phyloP scores from a whole-genome alignment of 2,797 vertebrate species.

The Chiloscyllium punctatum region DNA sequence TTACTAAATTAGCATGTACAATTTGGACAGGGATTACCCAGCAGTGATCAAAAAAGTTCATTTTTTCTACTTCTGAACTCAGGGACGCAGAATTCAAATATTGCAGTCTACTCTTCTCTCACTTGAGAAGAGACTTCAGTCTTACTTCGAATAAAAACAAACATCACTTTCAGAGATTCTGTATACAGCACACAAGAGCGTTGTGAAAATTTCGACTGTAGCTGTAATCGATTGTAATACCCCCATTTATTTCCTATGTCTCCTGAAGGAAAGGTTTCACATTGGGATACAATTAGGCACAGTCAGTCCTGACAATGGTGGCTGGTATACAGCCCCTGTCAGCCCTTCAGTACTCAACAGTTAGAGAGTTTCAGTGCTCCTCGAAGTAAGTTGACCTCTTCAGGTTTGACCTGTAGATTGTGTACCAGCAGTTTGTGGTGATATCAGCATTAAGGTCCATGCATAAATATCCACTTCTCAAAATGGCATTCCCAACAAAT shows the following conservation, averaged over 20 bases:
- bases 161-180: neutral
- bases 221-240: neutral
- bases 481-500: neutral
- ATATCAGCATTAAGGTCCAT: neutral
- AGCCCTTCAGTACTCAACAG: no score
- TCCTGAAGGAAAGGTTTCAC: neutral
- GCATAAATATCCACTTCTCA: neutral
- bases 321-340: no score
- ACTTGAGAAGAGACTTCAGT: neutral
- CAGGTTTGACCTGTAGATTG: neutral
- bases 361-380: neutral
- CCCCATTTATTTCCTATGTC: neutral
- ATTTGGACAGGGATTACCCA: neutral
- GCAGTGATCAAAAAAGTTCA: neutral
- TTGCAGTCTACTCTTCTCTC: neutral
- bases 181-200: neutral
- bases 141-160: neutral
- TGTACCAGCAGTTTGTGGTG: neutral
- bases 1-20: neutral
- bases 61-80: neutral
- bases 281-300: neutral
- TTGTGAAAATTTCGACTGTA: neutral
- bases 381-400: neutral
- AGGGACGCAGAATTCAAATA: neutral
- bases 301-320: no score